Base-by-base conservation (phyloP, 2,888 invertebrate genomes). In the Eupsilia transversa region DNA sequence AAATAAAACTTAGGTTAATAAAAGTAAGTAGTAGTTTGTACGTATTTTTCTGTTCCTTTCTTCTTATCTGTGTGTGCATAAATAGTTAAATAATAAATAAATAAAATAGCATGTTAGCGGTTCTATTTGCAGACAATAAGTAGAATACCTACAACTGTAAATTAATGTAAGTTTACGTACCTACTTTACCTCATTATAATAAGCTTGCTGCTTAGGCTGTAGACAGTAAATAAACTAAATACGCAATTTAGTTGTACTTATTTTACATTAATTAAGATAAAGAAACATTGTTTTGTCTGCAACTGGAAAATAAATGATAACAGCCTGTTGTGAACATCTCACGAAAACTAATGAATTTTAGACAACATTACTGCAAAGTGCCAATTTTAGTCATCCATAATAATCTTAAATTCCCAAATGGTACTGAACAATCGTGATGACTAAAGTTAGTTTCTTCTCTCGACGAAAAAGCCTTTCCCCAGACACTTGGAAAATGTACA, bases 171-270 rank as follows among this genome's bases (percentile, higher is more conserved):
- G 54, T 73, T n/a, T n/a, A 52, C 5, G 27, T 23, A n/a, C 23
- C 7, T 60, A n/a, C 23, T 60, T 41, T 23, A n/a, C 23, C 7
- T 60, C 30, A 27, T 60, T 41, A 41, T 27, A 20, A 52, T 60
- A 59, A 60, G n/a, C n/a, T 14, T 14, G 33, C 33, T 56, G 9
- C 41, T 68, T 33, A 69, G 27, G 23, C 17, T 12, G 9, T 6
- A 52, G 30, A 7, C 5, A 41, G 69, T 69, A 66, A 52, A 66
- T 52, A 67, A 30, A 70, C 49, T 56, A 56, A 56, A 30, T 20
- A 17, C 27, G 3, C 1, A 17, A 56, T 20, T 56, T 56, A 17
- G 17, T 7, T 7, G 30, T 56, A 56, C 1, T 3, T 20, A n/a
- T n/a, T n/a, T n/a, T n/a, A n/a, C n/a, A n/a, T 54, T 54, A 54